phyloP scores from a whole-genome alignment of 37 sponge, comb jelly and placozoan genomes.

The Diacarnus erythraeanus region DNA sequence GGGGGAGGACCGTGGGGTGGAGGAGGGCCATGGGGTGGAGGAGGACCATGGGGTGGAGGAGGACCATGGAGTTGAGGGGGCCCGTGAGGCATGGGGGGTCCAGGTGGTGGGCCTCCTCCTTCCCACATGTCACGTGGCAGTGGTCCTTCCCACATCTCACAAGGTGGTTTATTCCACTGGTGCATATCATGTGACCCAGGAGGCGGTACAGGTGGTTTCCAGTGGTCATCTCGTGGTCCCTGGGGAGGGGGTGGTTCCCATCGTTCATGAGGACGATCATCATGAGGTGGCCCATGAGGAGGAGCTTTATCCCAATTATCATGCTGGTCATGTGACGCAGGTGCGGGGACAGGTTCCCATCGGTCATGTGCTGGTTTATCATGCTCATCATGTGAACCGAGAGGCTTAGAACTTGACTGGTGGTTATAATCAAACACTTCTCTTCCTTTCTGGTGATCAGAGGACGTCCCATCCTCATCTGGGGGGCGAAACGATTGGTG shows the following conservation, averaged over 20 bases:
- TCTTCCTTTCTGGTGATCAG: background rate
- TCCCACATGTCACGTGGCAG: background rate
- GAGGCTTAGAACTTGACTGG: conserved; percentile 17
- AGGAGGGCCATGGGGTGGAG: background rate
- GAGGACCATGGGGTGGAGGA: background rate
- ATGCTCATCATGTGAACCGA: background rate
- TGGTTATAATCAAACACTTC: conserved; percentile 67
- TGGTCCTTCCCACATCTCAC: background rate
- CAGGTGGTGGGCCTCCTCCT: background rate
- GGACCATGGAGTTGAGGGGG: background rate
- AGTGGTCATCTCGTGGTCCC: background rate
- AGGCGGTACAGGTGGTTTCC: background rate
- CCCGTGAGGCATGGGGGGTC: background rate
- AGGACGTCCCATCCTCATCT: background rate
- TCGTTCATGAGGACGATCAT: background rate
- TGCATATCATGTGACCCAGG: too few relatives aligned
- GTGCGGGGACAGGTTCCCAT: background rate
- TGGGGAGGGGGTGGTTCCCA: background rate
- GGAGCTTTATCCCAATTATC: background rate
- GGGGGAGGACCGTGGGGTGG: conserved; percentile 15
- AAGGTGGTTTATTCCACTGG: background rate
- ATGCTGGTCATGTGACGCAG: background rate
- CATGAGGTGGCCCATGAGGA: background rate
- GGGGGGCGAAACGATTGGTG: conserved; percentile 19
- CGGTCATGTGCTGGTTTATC: background rate